Conservation (phyloP, 1,140 invertebrate species). For the Conus betulinus region DNA sequence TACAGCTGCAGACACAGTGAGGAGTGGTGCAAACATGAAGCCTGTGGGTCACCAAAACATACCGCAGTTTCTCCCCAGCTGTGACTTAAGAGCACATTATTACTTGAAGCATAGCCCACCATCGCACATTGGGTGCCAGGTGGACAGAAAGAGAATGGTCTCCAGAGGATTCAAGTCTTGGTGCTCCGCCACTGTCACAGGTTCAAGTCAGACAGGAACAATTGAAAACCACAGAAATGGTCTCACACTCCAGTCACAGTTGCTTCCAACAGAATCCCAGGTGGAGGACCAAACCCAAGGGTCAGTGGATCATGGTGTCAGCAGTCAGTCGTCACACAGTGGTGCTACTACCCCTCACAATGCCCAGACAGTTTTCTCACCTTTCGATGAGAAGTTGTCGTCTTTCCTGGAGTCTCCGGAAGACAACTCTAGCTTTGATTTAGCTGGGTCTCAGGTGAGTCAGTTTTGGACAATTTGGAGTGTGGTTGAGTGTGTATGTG, state of each 20-base stretch:
- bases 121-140: neutral
- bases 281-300: neutral
- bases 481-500: too few relatives aligned
- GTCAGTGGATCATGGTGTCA: neutral
- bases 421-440: neutral
- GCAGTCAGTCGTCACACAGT: neutral
- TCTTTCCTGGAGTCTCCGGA: neutral
- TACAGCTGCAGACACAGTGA: neutral
- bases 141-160: neutral
- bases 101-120: neutral
- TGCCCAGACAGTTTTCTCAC: neutral
- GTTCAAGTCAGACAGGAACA: neutral
- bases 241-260: neutral
- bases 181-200: neutral
- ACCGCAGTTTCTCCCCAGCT: neutral
- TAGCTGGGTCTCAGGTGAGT: neutral
- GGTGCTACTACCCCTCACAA: neutral
- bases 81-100: neutral
- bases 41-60: neutral
- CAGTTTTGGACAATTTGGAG: too few relatives aligned
- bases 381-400: neutral
- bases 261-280: neutral
- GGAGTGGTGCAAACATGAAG: neutral
- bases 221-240: neutral
- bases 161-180: neutral